These are phyloP conservation scores for Metallyticus violacea DNA, from an alignment of 2,888 invertebrate species.

Conservation along the genomic window DNA sequence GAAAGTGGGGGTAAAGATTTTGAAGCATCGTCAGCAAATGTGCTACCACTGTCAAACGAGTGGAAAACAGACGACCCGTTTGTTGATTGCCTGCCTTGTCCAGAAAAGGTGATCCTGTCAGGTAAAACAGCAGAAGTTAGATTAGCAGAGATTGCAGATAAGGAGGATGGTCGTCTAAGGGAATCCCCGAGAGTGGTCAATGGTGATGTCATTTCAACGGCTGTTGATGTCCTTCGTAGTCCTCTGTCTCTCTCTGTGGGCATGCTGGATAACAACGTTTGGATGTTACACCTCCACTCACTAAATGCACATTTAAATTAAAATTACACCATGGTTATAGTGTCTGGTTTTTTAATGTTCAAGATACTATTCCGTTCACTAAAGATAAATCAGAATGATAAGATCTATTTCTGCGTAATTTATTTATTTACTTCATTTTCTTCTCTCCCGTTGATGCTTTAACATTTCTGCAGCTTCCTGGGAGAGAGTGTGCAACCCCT, in stretches of 20 bases:
- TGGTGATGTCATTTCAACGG: conserved; percentile 1
- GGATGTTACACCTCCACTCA: too few relatives aligned
- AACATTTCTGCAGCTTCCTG: too few relatives aligned
- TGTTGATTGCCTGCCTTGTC: neutral
- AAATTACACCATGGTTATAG: too few relatives aligned
- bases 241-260: neutral
- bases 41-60: conserved; percentile 13
- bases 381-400: too few relatives aligned
- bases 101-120: neutral
- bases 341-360: too few relatives aligned
- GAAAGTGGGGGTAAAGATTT: neutral
- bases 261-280: neutral
- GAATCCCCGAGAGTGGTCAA: neutral
- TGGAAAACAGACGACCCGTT: conserved; percentile 14
- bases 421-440: too few relatives aligned
- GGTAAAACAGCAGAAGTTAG: neutral
- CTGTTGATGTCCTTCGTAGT: conserved; percentile 17
- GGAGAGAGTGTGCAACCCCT: too few relatives aligned
- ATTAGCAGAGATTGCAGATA: neutral
- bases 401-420: too few relatives aligned
- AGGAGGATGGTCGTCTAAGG: neutral
- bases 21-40: neutral
- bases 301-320: too few relatives aligned
- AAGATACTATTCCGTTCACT: too few relatives aligned
- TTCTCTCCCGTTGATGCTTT: too few relatives aligned